These are phyloP conservation scores for Drosophila truncata DNA, from an alignment of 1,140 invertebrate species.

Conservation along the genomic window DNA sequence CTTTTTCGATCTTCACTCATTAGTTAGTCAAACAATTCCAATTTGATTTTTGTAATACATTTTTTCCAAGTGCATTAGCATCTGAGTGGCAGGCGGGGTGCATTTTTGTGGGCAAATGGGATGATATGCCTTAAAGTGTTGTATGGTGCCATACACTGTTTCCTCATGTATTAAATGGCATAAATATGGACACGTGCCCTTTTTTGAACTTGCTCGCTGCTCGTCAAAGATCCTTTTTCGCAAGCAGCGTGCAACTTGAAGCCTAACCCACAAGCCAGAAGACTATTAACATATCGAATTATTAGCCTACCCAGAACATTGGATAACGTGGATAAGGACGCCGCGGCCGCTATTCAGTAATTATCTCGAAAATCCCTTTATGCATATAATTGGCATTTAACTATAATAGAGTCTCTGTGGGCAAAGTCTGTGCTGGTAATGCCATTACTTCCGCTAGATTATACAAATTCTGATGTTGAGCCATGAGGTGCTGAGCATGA, in stretches of 20 bases:
- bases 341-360: constrained; percentile 66
- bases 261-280: constrained; percentile 54
- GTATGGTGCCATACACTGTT: constrained; percentile 55
- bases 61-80: constrained; percentile 22
- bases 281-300: constrained; percentile 83
- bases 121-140: constrained; percentile 45
- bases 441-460: constrained; percentile 68
- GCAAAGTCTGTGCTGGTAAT: constrained; percentile 58
- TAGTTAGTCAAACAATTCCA: not conserved
- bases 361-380: constrained; percentile 78
- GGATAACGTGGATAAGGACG: constrained; percentile 76
- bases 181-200: constrained; percentile 83
- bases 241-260: constrained; percentile 60
- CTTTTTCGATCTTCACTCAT: not conserved
- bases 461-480: constrained; percentile 51
- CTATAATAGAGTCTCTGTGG: constrained; percentile 54
- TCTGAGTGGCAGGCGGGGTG: constrained; percentile 28
- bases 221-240: constrained; percentile 17
- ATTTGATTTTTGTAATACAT: not conserved
- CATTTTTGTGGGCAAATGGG: constrained; percentile 40
- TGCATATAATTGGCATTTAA: constrained; percentile 80
- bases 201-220: constrained; percentile 52
- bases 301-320: constrained; percentile 83
- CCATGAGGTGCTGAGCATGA: constrained; percentile 20
- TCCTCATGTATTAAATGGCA: constrained; percentile 75